These are phyloP conservation scores for Sitodiplosis mosellana DNA, from an alignment of 1,140 invertebrate genomes.

Conservation along the genomic window DNA sequence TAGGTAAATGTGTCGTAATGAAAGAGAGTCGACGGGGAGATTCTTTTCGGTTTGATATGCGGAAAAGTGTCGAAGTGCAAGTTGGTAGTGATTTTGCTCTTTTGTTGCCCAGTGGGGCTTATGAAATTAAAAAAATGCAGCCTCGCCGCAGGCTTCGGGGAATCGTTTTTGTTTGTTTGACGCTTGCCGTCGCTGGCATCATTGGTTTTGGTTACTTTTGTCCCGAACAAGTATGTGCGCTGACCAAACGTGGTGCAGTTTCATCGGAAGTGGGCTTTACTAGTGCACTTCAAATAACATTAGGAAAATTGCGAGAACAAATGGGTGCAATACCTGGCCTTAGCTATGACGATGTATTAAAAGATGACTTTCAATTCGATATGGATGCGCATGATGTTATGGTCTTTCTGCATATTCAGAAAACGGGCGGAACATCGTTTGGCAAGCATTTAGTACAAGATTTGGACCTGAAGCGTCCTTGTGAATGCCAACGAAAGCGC, in stretches of 20 bases:
- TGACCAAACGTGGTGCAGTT: conserved; percentile 37
- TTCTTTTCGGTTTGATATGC: conserved; percentile 28
- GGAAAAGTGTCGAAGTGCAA: conserved; percentile 57
- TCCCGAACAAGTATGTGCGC: conserved; percentile 63
- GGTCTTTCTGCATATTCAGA: conserved; percentile 97
- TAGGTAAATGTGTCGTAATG: background rate
- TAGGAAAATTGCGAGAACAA: conserved; percentile 6
- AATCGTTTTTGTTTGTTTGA: conserved; percentile 56
- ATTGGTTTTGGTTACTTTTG: conserved; percentile 76
- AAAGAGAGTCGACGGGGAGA: background rate
- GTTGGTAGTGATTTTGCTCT: conserved; percentile 55
- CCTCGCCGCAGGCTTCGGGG: conserved; percentile 49
- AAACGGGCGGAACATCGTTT: conserved; percentile 77
- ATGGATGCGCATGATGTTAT: conserved; percentile 88
- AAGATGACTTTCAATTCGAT: conserved; percentile 72
- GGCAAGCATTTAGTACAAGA: conserved; percentile 87
- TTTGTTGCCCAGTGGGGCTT: conserved; percentile 43
- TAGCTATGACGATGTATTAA: conserved; percentile 65
- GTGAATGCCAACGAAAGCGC: conserved; percentile 63
- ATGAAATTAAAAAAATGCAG: conserved; percentile 62
- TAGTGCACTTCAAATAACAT: background rate
- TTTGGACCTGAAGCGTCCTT: conserved; percentile 72
- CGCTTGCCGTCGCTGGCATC: conserved; percentile 60
- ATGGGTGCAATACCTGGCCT: conserved; percentile 33
- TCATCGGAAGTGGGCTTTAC: conserved; percentile 17